phyloP scores from a whole-genome alignment of 2,888 invertebrate species.

The Patella pellucida region DNA sequence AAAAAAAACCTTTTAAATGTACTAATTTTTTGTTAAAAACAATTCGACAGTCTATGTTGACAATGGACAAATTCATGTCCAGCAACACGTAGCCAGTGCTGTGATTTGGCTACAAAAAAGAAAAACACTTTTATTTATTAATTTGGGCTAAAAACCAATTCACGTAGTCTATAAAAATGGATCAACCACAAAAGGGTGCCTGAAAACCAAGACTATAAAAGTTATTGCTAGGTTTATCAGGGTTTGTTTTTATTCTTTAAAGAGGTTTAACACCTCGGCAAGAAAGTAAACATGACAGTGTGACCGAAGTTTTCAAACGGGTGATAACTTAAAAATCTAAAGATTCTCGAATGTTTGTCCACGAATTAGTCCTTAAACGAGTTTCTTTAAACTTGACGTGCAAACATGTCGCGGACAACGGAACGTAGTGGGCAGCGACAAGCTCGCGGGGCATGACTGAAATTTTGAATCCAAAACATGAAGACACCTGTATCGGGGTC shows the following conservation, averaged over 20 bases:
- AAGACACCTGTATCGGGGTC: conserved; percentile 5
- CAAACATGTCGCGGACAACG: background rate
- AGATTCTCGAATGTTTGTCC: conserved; percentile 1
- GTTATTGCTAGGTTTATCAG: background rate
- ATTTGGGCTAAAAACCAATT: no score
- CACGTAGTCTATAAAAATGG: no score
- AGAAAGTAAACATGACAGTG: background rate
- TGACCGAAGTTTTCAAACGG: conserved; percentile 10
- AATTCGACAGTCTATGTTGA: no score
- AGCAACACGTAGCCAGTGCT: no score
- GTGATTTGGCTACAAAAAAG: no score
- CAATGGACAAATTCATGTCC: no score
- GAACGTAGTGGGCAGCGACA: background rate
- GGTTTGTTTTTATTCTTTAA: conserved; percentile 1
- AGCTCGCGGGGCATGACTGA: background rate
- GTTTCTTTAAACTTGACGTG: conserved; percentile 6
- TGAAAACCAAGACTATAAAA: background rate
- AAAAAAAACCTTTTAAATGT: no score
- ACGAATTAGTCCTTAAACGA: background rate
- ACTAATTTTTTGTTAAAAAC: no score
- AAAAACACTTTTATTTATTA: no score
- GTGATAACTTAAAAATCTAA: conserved; percentile 5
- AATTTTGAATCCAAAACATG: background rate
- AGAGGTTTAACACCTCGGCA: background rate
- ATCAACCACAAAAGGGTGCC: no score